Evolutionary conservation across 2,113 vertebrate species (phyloP), one percentile per base, ranked within the genome.

Genomic region (Castor canadensis): DNA sequence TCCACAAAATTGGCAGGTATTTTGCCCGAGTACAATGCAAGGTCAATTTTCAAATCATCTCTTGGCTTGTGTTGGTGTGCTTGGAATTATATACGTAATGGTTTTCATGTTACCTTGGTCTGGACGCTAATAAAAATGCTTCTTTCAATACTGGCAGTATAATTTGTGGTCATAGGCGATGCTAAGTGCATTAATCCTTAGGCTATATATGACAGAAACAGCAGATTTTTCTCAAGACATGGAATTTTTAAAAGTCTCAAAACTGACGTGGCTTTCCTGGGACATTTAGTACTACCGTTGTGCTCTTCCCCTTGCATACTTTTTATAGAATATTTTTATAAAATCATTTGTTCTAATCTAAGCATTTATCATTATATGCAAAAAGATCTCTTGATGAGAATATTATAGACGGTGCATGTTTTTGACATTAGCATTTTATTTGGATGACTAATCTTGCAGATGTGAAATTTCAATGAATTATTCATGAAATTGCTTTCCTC

Each of bases 371-470:
- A 98, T 98, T 99, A 98, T 98, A 98, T 98, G 98, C 98, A 98
- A 98, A 98, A 98, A 98, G 98, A 98, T 98, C 98, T 98, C 98
- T 98, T 98, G 98, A 99, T 99, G 98, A 98, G 98, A 98, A 98
- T 98, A 98, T 98, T 98, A 98, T 98, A 98, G 98, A 98, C 95
- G 97, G 98, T 98, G 98, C 98, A 95, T 98, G 98, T 98, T 98
- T 98, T 98, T 98, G 98, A 99, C 98, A 98, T 99, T 99, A 98
- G 98, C 98, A 98, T 99, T 98, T 99, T 99, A 98, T 99, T 98
- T 99, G 98, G 98, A 99, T 98, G 98, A 98, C 98, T 98, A 98
- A 98, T 99, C 98, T 98, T 98, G 98, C 98, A 99, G 98, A 98
- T 98, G 98, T 98, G 98, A 98, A 98, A 98, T 98, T 98, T 98